A percentile compares a stretch with the other conserved stretches of the same genome.
phyloP scores from a whole-genome alignment of 1,140 invertebrate genomes.

The Kradibia gibbosae region DNA sequence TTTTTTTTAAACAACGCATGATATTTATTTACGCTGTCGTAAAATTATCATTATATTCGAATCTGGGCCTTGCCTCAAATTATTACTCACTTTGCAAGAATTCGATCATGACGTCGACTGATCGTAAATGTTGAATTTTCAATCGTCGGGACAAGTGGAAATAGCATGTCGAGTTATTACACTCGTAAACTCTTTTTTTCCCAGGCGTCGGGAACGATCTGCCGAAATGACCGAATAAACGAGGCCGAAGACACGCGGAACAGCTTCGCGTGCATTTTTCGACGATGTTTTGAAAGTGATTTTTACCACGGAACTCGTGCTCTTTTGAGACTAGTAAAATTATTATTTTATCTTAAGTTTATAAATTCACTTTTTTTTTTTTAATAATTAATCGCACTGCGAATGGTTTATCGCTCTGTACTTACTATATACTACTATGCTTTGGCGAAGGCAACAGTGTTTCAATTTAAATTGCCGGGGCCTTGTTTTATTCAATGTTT shows the following conservation, averaged over 20 bases:
- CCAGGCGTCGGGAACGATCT: conserved; percentile 40
- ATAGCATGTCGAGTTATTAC: conserved; percentile 53
- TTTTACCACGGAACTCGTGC: conserved; percentile 2
- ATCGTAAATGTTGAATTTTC: conserved; percentile 50
- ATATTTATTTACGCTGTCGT: conserved; percentile 43
- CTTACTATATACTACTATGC: not conserved
- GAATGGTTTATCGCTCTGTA: not conserved
- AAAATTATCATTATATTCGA: conserved; percentile 22
- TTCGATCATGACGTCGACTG: conserved; percentile 37
- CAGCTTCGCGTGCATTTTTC: conserved; percentile 39
- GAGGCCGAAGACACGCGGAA: conserved; percentile 53
- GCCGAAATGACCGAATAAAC: conserved; percentile 52
- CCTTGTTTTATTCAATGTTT: too few relatives aligned
- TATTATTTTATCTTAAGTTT: not conserved
- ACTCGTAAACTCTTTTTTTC: conserved; percentile 51
- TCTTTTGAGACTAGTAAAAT: conserved; percentile 13
- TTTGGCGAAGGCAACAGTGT: not conserved
- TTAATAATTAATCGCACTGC: not conserved
- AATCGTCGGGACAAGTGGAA: conserved; percentile 50
- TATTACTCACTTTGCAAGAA: conserved; percentile 39
- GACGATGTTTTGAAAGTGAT: conserved; percentile 29
- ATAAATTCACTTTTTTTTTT: not conserved
- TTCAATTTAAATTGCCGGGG: not conserved
- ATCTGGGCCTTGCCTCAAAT: conserved; percentile 39
- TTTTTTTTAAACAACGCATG: conserved; percentile 8